Conservation (phyloP, 2,797 vertebrate species). For the Phoeniculus purpureus region DNA sequence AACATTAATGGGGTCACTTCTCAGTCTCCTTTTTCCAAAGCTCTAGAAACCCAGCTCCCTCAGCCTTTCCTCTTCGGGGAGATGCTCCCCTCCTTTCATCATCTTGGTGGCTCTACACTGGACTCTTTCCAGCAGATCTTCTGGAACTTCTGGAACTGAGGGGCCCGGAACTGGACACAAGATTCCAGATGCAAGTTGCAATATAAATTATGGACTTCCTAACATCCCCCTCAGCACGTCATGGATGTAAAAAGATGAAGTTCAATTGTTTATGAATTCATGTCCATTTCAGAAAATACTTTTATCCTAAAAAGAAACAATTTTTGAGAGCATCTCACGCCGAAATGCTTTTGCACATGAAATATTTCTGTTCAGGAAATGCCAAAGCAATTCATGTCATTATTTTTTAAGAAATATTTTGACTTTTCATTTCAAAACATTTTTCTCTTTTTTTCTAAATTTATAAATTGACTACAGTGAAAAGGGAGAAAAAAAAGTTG, state of each 20-base stretch:
- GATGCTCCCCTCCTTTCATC: no score
- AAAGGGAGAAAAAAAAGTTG: neutral
- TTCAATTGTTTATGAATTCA: neutral
- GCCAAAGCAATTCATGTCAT: neutral
- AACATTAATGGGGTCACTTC: no score
- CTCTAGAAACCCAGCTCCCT: no score
- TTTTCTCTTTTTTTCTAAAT: neutral
- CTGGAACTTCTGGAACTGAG: no score
- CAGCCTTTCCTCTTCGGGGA: no score
- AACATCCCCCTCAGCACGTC: accelerated
- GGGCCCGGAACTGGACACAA: no score
- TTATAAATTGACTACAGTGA: neutral
- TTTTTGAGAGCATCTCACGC: neutral
- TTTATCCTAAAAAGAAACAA: neutral
- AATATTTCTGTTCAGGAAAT: slow-evolving; percentile 32
- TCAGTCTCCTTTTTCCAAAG: no score
- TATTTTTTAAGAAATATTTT: slow-evolving; percentile 35
- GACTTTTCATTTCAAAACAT: slow-evolving; percentile 12
- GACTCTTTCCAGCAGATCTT: no score
- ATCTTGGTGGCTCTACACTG: no score
- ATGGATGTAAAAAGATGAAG: neutral
- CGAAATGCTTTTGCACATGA: neutral
- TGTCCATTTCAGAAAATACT: neutral
- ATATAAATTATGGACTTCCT: neutral
- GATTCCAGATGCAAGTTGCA: neutral